phyloP scores from a whole-genome alignment of 2,113 vertebrate species.

The Mohoua ochrocephala region DNA sequence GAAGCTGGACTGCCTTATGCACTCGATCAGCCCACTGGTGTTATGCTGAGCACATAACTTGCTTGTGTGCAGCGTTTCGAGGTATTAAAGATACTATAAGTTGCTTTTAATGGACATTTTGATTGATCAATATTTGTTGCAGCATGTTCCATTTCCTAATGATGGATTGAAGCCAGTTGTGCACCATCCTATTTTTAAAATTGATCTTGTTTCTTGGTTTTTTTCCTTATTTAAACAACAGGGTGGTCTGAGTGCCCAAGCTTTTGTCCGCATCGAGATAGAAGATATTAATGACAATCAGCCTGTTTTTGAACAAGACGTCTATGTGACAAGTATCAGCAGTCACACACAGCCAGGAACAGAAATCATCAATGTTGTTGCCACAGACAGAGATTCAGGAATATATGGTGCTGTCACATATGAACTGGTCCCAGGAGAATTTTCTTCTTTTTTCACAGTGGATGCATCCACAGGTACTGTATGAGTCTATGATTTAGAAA shows the following conservation, averaged over 20 bases:
- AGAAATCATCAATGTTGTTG: constrained; percentile 82
- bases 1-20: not conserved
- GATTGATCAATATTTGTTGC: not conserved
- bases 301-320: constrained; percentile 82
- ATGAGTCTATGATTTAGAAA: not conserved
- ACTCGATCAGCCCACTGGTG: not conserved
- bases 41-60: not conserved
- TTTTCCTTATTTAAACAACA: constrained; percentile 60
- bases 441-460: constrained; percentile 79
- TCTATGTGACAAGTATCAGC: constrained; percentile 83
- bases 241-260: constrained; percentile 88
- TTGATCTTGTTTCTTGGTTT: not conserved
- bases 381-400: constrained; percentile 84
- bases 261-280: constrained; percentile 86
- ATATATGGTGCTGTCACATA: constrained; percentile 80
- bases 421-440: constrained; percentile 74
- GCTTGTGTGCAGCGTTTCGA: not conserved
- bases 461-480: constrained; percentile 82
- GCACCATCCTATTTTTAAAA: not conserved
- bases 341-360: constrained; percentile 79
- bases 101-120: not conserved
- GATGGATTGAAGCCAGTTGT: not conserved
- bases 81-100: not conserved
- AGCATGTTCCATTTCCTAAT: not conserved
- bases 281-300: constrained; percentile 89